These are phyloP conservation scores for Solen grandis DNA, from an alignment of 1,140 invertebrate genomes.

Conservation along the genomic window DNA sequence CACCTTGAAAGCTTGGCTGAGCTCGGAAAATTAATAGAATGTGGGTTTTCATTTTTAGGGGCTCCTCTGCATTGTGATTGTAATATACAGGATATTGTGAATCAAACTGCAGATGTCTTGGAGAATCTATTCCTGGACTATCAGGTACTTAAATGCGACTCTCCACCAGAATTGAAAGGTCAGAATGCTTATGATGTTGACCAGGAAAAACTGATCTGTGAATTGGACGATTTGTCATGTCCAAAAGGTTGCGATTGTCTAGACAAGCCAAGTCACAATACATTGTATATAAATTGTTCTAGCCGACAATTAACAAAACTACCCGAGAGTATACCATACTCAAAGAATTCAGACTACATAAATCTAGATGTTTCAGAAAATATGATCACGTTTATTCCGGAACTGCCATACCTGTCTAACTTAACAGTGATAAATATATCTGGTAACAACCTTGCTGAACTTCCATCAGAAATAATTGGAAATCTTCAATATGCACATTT, in stretches of 20 bases:
- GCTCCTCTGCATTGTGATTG: conserved; percentile 30
- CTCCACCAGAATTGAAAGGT: conserved; percentile 2
- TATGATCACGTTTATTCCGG: not conserved
- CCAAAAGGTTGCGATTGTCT: conserved; percentile 24
- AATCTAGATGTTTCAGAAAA: conserved; percentile 28
- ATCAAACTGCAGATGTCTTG: not conserved
- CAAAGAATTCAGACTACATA: conserved; percentile 12
- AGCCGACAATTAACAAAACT: not conserved
- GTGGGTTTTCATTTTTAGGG: conserved; percentile 31
- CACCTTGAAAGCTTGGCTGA: not conserved
- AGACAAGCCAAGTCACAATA: conserved; percentile 27
- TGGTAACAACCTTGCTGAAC: not conserved
- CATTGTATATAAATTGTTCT: conserved; percentile 31
- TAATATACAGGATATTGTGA: conserved; percentile 32
- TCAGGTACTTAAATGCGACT: conserved; percentile 16
- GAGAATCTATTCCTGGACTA: conserved; percentile 8
- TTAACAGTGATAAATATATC: conserved; percentile 13
- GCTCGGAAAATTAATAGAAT: conserved; percentile 26
- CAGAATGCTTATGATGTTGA: not conserved
- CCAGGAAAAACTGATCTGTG: not conserved
- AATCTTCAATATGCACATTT: conserved; percentile 13
- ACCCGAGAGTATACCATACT: conserved; percentile 15
- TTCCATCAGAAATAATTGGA: not conserved
- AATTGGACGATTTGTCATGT: not conserved
- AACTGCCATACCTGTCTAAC: not conserved